Evolutionary conservation across 2,888 invertebrate species (phyloP).

Genomic region (Cataglyphis rosenhaueri): DNA sequence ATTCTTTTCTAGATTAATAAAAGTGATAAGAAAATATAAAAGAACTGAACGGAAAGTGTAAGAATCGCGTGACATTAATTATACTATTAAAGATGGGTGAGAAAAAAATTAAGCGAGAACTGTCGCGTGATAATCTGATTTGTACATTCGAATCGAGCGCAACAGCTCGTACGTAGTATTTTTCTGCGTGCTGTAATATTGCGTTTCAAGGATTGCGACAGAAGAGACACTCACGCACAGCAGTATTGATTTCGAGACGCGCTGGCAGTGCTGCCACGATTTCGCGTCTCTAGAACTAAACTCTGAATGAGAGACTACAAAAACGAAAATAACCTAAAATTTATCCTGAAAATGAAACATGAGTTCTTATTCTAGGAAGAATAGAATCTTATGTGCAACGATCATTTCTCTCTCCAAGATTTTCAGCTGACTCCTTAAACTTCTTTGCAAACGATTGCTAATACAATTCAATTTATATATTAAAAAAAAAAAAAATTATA

Average conservation of each 20-base stretch:
- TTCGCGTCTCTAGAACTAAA: conserved; percentile 82
- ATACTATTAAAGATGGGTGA: background rate
- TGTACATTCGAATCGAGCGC: conserved; percentile 59
- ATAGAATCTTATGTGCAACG: background rate
- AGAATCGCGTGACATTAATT: background rate
- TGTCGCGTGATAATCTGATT: conserved; percentile 56
- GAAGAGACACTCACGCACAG: conserved; percentile 80
- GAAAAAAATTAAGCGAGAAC: conserved; percentile 2
- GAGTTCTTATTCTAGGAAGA: background rate
- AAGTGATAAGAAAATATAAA: background rate
- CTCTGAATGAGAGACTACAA: conserved; percentile 52
- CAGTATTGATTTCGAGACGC: conserved; percentile 84
- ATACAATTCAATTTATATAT: background rate
- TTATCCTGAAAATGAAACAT: background rate
- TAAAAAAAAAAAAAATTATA: background rate
- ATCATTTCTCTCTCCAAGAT: background rate
- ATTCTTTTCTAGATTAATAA: background rate
- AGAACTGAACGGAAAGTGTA: background rate
- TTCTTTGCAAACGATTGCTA: background rate
- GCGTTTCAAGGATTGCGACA: conserved; percentile 80
- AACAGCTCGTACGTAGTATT: conserved; percentile 58
- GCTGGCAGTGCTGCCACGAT: conserved; percentile 84
- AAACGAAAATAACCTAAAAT: conserved; percentile 37
- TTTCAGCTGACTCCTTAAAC: background rate
- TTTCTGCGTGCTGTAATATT: conserved; percentile 75